Evolutionary conservation across 2,113 vertebrate genomes (phyloP), one percentile per base, ranked within the genome.

Genomic region (Dasyornis broadbenti): DNA sequence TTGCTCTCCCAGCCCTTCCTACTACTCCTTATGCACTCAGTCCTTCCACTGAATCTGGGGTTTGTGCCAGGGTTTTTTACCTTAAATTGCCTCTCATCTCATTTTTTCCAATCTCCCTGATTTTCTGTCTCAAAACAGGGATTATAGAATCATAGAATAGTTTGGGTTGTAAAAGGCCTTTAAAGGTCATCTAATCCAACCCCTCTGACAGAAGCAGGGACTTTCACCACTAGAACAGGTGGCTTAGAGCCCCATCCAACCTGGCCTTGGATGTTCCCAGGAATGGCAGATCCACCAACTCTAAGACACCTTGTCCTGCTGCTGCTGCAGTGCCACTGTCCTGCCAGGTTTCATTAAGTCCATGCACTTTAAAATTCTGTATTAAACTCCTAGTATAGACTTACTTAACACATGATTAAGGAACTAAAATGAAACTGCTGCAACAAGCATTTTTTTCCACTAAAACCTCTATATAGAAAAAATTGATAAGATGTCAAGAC

Each of bases 401-500:
- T 95, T 86, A 88, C 73, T 96, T 59, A 42, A 56, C 28, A 71
- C 31, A 54, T 35, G 72, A 91, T 60, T 84, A 92, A 87, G 86
- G 54, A 94, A 87, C 79, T 78, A 88, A 83, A 86, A 93, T 57
- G 66, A 96, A 96, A 90, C 50, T 68, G 88, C 93, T 89, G 53
- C 33, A 64, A 84, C 42, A 64, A 86, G 94, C 94, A 60, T 57
- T 93, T 97, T 87, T 95, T 83, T 6, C 91, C 57, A 69, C 92
- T 92, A 91, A 92, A 92, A 59, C 91, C 79, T 85, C 82, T 82
- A 45, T 80, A 66, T 31, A 88, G 89, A 96, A 95, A 94, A 96
- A 97, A 97, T 56, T 95, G 97, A 94, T 96, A 97, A 92, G 70
- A 95, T 19, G 52, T 93, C 95, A 94, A 88, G 91, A 65, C 95